These are phyloP conservation scores for Dicrostonyx torquatus DNA, from an alignment of 2,797 vertebrate species.

Conservation along the genomic window DNA sequence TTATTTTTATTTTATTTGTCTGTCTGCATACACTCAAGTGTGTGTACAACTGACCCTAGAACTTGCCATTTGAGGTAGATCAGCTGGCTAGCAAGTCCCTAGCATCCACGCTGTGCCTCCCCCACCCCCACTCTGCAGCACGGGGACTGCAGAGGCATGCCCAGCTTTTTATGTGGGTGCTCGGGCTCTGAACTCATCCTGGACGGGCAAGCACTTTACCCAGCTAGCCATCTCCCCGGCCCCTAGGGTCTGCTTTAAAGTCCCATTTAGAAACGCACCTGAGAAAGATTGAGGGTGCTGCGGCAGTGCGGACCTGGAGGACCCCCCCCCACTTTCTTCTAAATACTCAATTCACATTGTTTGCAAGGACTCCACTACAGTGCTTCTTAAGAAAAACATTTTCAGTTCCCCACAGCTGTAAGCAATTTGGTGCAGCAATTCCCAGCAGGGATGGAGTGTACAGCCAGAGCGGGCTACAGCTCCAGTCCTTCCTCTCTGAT, in stretches of 20 bases:
- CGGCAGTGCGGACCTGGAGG: neutral
- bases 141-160: neutral
- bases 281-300: slow-evolving; percentile 5
- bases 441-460: slow-evolving; percentile 55
- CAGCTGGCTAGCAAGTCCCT: neutral
- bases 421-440: slow-evolving; percentile 69
- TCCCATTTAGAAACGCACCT: neutral
- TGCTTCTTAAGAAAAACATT: slow-evolving; percentile 62
- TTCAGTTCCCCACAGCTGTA: slow-evolving; percentile 74
- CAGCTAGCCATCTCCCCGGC: neutral
- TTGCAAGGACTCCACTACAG: slow-evolving; percentile 42
- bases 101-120: neutral
- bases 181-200: neutral
- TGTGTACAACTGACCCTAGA: neutral
- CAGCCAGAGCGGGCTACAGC: slow-evolving; percentile 60
- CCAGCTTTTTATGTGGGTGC: neutral
- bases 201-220: neutral
- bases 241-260: neutral
- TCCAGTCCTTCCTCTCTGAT: slow-evolving; percentile 40
- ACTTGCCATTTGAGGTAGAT: neutral
- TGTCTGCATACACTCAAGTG: neutral
- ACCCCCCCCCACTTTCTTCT: neutral
- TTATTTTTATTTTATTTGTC: neutral
- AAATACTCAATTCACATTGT: slow-evolving; percentile 52
- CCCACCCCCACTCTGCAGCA: neutral